Evolutionary conservation across 2,888 invertebrate species (phyloP), one percentile per base, ranked within the genome.

Genomic region (Ormyrus thymus): DNA sequence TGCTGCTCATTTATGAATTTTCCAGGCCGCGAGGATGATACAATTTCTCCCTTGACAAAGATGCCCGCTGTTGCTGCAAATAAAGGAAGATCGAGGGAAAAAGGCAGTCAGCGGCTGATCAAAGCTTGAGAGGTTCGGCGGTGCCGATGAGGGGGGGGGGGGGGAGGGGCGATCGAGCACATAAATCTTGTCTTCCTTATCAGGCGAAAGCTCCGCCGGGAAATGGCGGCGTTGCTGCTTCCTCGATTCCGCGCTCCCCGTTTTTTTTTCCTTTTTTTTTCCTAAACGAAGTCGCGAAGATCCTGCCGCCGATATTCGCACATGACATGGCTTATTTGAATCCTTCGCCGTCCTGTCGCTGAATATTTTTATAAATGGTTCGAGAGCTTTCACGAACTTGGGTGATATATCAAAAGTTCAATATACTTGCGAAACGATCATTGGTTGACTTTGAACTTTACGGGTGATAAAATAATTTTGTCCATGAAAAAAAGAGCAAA

Each of bases 161-260:
- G 45, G 70, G 83, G 83, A 85, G 86, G 82, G 82, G 82, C 82
- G 83, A 84, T 80, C 83, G 83, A 83, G 84, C 84, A 86, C 86
- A 86, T 87, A 87, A 87, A 88, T 87, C 87, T 86, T 85, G 84
- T 84, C 85, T 85, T 84, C 79, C 85, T 86, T 87, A 86, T 88
- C 87, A 85, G 84, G 83, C 84, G 10, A 69, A 45, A 62, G 81
- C 84, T 84, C 85, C 85, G 79, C 83, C 81, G 85, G 85, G 84
- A 86, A 87, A 87, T 86, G 85, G 85, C 83, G 83, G 81, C 83
- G 84, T 83, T 77, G 81, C 76, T 85, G 82, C 83, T 83, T 68
- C 55, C 55, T 78, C 46, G 15, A 56, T 62, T 61, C 43, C 56
- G 58, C 64, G 58, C 46, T 46, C 80, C 68, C 81, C 48, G 2